Conservation (phyloP, 2,797 vertebrate species). For the Helostoma temminkii region DNA sequence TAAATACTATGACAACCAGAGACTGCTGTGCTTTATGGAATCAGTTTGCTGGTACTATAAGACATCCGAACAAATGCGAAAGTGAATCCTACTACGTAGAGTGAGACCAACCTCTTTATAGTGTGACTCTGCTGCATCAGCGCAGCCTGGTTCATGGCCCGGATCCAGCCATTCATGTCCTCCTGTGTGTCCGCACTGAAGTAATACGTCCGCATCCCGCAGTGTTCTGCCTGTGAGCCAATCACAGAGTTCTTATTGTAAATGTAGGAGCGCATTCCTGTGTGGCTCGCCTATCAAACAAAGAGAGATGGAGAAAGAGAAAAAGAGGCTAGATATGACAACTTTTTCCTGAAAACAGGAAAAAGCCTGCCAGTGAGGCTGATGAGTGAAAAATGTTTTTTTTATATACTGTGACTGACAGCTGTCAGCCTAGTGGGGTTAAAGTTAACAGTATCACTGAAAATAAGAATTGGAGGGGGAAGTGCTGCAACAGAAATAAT, state of each 20-base stretch:
- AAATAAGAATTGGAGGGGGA: constrained; percentile 9
- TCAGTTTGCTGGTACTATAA: not conserved
- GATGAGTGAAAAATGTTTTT: constrained; percentile 47
- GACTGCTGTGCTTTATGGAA: constrained; percentile 19
- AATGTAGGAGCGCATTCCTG: constrained; percentile 97
- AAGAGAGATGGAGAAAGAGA: constrained; percentile 29
- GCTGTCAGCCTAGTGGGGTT: constrained; percentile 43
- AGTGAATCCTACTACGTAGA: constrained; percentile 34
- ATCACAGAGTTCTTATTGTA: constrained; percentile 92
- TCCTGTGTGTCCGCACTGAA: constrained; percentile 98
- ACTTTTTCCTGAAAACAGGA: constrained; percentile 4
- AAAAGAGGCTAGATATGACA: constrained; percentile 38
- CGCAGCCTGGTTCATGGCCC: constrained; percentile 98
- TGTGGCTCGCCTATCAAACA: constrained; percentile 91
- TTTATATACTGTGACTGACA: constrained; percentile 51
- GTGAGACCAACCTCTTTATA: constrained; percentile 88
- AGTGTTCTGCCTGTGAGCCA: constrained; percentile 95
- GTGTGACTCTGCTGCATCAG: constrained; percentile 94
- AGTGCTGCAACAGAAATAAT: constrained; percentile 53
- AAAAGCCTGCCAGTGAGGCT: constrained; percentile 29
- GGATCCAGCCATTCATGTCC: constrained; percentile 97
- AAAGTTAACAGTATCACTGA: constrained; percentile 45
- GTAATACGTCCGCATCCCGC: constrained; percentile 98
- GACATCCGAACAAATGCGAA: constrained; percentile 29
- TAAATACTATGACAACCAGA: not conserved